Evolutionary conservation across 2,888 invertebrate species (phyloP), one percentile per base, ranked within the genome.

Genomic region (Salpingus planirostris): DNA sequence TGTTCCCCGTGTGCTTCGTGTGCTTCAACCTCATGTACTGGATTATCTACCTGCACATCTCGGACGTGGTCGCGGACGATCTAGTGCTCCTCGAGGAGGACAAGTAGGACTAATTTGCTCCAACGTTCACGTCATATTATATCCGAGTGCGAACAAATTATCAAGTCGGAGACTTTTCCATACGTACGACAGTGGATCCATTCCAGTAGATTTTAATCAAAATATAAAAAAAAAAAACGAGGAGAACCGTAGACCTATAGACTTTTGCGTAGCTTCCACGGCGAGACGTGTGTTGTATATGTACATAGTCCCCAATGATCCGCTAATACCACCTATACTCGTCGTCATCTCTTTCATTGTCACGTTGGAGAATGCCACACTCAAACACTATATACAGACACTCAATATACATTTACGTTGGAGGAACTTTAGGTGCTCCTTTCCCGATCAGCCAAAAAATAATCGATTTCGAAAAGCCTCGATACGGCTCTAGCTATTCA

Each of bases 1-100:
- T 95, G 58, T 98, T 98, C 68, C 97, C 97, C 32, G 89, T 95
- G 57, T 90, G 95, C 72, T 97, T 97, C 75, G 87, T 96, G 48
- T 88, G 95, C 70, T 97, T 97, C 78, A 97, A 97, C 71, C 79
- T 92, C 54, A 91, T 92, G 91, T 92, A 92, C 72, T 92, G 92
- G 92, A 91, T 92, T 68, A 91, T 92, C 62, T 92, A 92, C 66
- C 76, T 92, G 55, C 91, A 92, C 76, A 91, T 92, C 66, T 90
- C 90, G 63, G 91, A 92, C 73, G 90, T 90, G 60, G 88, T 91
- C 57, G 89, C 89, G 67, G 90, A 91, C 67, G 91, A 90, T 71
- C 75, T 91, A 68, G 90, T 90, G 63, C 73, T 85, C 59, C 74
- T 87, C 45, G 75, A 76, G 54, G 76, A 73, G 60, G 77, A 76